A percentile compares a stretch with the other conserved stretches of the same genome.
Conservation (phyloP, 2,113 vertebrate genomes). For the Eclectus roratus region DNA sequence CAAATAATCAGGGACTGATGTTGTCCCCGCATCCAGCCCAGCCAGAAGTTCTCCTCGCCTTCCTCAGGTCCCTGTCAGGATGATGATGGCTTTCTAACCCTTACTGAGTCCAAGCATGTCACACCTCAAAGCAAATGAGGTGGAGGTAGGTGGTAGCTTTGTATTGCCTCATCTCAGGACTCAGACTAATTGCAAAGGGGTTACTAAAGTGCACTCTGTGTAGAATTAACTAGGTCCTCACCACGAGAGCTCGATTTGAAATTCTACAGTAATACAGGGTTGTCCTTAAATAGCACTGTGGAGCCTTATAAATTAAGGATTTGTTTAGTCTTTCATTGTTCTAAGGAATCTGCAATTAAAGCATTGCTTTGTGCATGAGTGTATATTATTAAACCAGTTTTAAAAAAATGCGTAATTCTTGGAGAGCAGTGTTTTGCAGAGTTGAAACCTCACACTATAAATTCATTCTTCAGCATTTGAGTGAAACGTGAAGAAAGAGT, state of each 20-base stretch:
- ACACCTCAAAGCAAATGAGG: not conserved
- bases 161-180: not conserved
- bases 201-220: not conserved
- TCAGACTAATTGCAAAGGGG: not conserved
- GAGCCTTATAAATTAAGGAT: constrained; percentile 18
- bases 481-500: not conserved
- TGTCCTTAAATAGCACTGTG: constrained; percentile 29
- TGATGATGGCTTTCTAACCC: not conserved
- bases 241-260: not conserved
- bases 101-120: not conserved
- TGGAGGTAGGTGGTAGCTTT: not conserved
- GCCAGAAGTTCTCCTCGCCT: accelerated
- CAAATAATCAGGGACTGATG: not conserved
- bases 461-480: constrained; percentile 14
- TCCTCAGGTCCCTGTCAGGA: not conserved
- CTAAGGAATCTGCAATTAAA: constrained; percentile 28
- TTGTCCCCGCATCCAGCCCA: not conserved
- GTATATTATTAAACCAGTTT: constrained; percentile 17
- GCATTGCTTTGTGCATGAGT: not conserved
- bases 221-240: not conserved
- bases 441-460: constrained; percentile 7
- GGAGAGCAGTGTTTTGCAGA: not conserved
- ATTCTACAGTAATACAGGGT: not conserved
- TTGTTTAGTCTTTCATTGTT: constrained; percentile 53
- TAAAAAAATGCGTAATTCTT: not conserved